phyloP scores from a whole-genome alignment of 2,888 invertebrate genomes.

The Fragum fragum region DNA sequence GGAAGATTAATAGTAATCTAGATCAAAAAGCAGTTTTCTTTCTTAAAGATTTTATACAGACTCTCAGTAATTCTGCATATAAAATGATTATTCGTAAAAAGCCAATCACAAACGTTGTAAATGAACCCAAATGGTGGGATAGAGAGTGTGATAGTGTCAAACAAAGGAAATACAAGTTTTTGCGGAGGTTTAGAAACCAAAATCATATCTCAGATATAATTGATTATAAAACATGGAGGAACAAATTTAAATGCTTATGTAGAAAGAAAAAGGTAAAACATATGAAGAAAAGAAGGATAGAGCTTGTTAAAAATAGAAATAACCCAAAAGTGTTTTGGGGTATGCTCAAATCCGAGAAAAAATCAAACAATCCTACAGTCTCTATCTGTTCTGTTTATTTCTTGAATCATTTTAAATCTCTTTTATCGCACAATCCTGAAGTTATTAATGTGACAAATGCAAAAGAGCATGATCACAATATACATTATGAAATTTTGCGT shows the following conservation, averaged over 20 bases:
- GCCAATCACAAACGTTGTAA: not conserved
- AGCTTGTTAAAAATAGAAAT: slow-evolving; percentile 1
- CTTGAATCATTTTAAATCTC: slow-evolving; percentile 6
- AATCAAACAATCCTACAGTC: not conserved
- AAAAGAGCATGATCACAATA: not conserved
- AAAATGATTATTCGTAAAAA: not conserved
- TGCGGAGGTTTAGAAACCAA: not conserved
- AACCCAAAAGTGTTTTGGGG: slow-evolving; percentile 13
- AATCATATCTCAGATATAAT: slow-evolving; percentile 1
- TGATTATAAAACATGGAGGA: not conserved
- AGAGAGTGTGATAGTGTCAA: slow-evolving; percentile 3
- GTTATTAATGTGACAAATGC: no score
- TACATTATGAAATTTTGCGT: not conserved
- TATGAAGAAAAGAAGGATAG: not conserved
- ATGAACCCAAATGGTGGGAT: slow-evolving; percentile 9
- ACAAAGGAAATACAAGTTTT: not conserved
- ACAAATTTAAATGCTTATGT: slow-evolving; percentile 1
- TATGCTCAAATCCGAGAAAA: not conserved
- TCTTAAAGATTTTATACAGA: not conserved
- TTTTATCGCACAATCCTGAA: not conserved
- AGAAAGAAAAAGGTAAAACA: not conserved
- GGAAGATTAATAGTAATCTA: not conserved
- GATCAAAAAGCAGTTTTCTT: not conserved
- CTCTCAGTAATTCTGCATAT: not conserved
- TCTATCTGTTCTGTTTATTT: not conserved